Evolutionary conservation across 2,888 invertebrate genomes (phyloP), one percentile per base, ranked within the genome.

Genomic region (Cacoxenus indagator): DNA sequence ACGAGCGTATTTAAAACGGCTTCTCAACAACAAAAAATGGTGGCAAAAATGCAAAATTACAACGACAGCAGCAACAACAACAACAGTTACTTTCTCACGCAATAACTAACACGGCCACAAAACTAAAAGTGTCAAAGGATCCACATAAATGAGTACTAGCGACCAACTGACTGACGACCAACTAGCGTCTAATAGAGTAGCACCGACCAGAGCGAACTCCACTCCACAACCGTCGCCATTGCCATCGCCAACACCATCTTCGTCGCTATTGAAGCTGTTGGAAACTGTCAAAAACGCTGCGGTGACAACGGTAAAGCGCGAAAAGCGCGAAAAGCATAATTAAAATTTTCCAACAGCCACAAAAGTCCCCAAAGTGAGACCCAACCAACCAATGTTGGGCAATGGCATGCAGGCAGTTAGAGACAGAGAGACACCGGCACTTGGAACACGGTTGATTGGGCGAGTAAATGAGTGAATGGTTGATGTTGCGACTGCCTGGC

Each of bases 381-480:
- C 51, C 51, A 22, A 61, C 62, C 73, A 70, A 64, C 70, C 64
- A 62, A 74, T 70, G 64, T 70, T 54, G 57, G 43, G 54, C 72
- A 73, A n/a, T n/a, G n/a, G n/a, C 5, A 37, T 14, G 37, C 37
- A 37, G 9, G 14, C 37, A 1, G 9, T 11, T 14, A 2, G 9
- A 37, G 9, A 37, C 37, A 37, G 9, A 4, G 9, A 37, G 2
- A 48, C 19, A 48, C 48, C 4, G 11, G 46, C 17, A 11, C 46
- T 46, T 11, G 2, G n/a, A 14, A 17, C 46, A 11, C 48, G 22
- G 19, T 19, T 48, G 5, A 19, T 17, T 48, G 48, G 17, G 19
- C 17, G 22, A 19, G 19, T 22, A 9, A 51, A 51, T 51, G 24
- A 22, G 51, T 19, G 22, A 22, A 51, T 51, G 22, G 5, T 17